Evolutionary conservation across 2,888 invertebrate species (phyloP), one percentile per base, ranked within the genome.

Genomic region (Hypselothyrea guttata): DNA sequence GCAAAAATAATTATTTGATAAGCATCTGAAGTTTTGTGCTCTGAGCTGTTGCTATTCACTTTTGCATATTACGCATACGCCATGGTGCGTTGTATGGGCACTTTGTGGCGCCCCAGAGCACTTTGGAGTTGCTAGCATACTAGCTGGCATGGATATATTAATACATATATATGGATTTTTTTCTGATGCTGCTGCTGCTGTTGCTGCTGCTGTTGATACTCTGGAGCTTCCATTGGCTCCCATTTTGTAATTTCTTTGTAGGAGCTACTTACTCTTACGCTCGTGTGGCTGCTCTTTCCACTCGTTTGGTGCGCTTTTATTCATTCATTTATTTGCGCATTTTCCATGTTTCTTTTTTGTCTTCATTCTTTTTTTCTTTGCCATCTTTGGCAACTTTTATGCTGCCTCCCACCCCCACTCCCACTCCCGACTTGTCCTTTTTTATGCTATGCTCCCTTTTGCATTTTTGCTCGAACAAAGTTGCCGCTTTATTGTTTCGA

Each of bases 401-500:
- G 58, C 59, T 44, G 49, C 12, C 12, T 16, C 27, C 33, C 12
- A 7, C 11, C 27, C 4, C 37, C 12, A 18, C 8, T 15, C 9
- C 9, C 12, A 3, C 37, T 22, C 9, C 8, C 18, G 8, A 2
- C 41, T 13, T 18, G 34, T 34, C 35, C 51, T 62, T 60, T 62
- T 75, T 73, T 68, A 54, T 69, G 56, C 45, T 61, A 51, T 66
- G 53, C 63, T 75, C 64, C 57, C 63, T 68, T 74, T 73, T 73
- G 67, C 66, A 78, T 68, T 82, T 81, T 78, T 65, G 60, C 73
- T 53, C 40, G 84, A 59, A 83, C 74, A 75, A 81, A 78, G 74
- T 86, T 78, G 86, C 86, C 81, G 86, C 77, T 86, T 87, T 87
- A 88, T 88, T 88, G 87, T 88, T 88, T 86, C 87, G 87, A 88